Base-by-base conservation (phyloP, 2,888 invertebrate species). In the Cremastobaeus sp. region DNA sequence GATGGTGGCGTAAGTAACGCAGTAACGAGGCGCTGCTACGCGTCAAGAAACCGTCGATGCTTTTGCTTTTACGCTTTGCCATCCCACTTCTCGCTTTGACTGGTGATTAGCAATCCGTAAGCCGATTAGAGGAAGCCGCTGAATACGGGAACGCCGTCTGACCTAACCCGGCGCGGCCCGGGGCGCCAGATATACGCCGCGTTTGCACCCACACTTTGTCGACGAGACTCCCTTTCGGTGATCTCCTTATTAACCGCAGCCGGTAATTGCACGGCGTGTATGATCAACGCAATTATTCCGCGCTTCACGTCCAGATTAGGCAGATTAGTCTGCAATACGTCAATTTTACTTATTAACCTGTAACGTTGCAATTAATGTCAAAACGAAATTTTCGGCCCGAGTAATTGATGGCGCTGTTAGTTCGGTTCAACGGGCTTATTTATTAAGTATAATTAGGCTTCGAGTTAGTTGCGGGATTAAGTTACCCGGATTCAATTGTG, bases 181-280 rank as follows among this genome's bases (percentile, higher is more conserved):
- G 52, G 43, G n/a, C 64, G 39, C 57, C 64, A 47, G 45, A 50
- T 52, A 41, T 25, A 47, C 66, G 35, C 32, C 43, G 35, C 52
- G 30, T 35, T 54, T 43, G 45, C 64, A 55, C 55, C 43, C 64
- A 37, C 43, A 55, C 57, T 20, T 32, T 17, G 12, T 14, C 39
- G 20, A 47, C 21, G 77, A 65, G 79, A 66, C 78, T 81, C 79
- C 78, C 82, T 79, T 79, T 77, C 77, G 71, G 72, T 84, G 85
- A 87, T 87, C 86, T 86, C 84, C 87, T 87, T 87, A 87, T 87
- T 86, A 87, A 87, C 87, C 86, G 81, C 87, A 85, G 81, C 81
- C 85, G 85, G 82, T 86, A 87, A 86, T 87, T 86, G 86, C 85
- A 76, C 79, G 78, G 74, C 76, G 82, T 76, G 69, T 73, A 74